Evolutionary conservation across 92 coral and sea anemone species (phyloP).

Genomic region (Isaurus tuberculatus): DNA sequence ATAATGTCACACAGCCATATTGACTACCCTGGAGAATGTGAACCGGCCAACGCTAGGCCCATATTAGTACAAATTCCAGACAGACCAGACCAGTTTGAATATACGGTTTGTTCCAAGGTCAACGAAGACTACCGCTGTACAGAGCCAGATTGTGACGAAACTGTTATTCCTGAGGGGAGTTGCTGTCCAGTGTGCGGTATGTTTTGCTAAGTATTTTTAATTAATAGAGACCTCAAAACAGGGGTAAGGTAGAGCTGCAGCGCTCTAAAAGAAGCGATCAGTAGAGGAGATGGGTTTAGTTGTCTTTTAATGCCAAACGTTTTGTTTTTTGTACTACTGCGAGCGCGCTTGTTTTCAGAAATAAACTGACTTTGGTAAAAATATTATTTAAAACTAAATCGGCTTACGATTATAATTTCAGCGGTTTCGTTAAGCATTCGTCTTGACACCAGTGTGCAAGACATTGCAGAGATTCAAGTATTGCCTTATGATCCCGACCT

Average conservation of each 20-base stretch:
- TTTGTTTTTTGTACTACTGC: no score
- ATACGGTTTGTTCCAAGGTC: conserved; percentile 77
- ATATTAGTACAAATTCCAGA: conserved; percentile 46
- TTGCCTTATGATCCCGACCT: conserved; percentile 54
- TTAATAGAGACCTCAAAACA: not conserved
- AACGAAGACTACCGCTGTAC: conserved; percentile 71
- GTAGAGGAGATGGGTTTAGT: no score
- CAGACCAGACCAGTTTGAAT: conserved; percentile 37
- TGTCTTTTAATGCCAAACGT: no score
- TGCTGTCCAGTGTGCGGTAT: conserved; percentile 92
- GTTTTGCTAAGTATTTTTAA: conserved; percentile 9
- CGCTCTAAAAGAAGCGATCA: not conserved
- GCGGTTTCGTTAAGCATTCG: conserved; percentile 83
- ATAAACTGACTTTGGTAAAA: not conserved
- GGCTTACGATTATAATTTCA: conserved; percentile 15
- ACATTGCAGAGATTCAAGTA: conserved; percentile 54
- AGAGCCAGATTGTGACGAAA: conserved; percentile 46
- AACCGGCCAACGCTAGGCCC: conserved; percentile 66
- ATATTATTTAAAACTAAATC: not conserved
- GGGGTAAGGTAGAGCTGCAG: not conserved
- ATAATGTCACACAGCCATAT: conserved; percentile 67
- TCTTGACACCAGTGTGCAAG: conserved; percentile 71
- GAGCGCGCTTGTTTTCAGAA: no score
- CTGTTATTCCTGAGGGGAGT: conserved; percentile 81
- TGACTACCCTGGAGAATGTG: conserved; percentile 91